A percentile compares a stretch with the other conserved stretches of the same genome.
These are phyloP conservation scores for Mythimna pallens DNA, from an alignment of 2,888 invertebrate genomes.

Conservation along the genomic window DNA sequence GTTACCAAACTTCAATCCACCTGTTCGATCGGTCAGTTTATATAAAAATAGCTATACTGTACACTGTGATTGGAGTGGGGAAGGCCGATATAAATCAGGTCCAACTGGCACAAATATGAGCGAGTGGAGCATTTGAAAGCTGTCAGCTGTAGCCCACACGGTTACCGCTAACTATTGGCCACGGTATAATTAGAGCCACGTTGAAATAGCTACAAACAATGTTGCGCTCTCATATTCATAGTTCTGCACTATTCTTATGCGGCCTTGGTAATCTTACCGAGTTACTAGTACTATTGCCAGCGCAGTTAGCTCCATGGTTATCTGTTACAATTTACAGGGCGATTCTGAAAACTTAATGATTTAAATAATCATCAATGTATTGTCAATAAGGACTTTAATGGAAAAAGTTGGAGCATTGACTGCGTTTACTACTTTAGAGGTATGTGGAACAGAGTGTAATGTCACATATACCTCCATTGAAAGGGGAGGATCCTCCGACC, in stretches of 20 bases:
- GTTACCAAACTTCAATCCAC: conserved; percentile 35
- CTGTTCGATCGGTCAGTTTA: conserved; percentile 46
- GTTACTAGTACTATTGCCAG: conserved; percentile 70
- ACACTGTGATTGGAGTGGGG: conserved; percentile 38
- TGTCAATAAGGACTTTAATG: neutral
- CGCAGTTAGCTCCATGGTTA: conserved; percentile 57
- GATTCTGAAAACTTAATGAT: conserved; percentile 32
- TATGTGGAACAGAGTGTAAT: no score
- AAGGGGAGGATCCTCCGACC: no score
- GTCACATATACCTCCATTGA: no score
- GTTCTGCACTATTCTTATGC: conserved; percentile 79
- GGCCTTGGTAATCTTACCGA: conserved; percentile 81
- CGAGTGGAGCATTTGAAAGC: conserved; percentile 69
- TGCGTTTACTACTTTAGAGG: neutral
- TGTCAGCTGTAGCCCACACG: conserved; percentile 74
- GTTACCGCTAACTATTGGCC: conserved; percentile 71
- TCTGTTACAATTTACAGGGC: conserved; percentile 40
- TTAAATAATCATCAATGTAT: neutral
- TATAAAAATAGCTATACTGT: conserved; percentile 30
- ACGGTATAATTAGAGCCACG: conserved; percentile 79
- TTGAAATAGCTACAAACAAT: conserved; percentile 79
- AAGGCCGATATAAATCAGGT: conserved; percentile 60
- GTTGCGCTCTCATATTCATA: conserved; percentile 78
- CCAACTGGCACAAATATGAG: conserved; percentile 66
- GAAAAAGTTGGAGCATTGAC: neutral